Percentiles rank a stretch among this genome's conserved stretches.
These are phyloP conservation scores for Trissolcus basalis DNA, from an alignment of 1,140 invertebrate species.

Conservation along the genomic window DNA sequence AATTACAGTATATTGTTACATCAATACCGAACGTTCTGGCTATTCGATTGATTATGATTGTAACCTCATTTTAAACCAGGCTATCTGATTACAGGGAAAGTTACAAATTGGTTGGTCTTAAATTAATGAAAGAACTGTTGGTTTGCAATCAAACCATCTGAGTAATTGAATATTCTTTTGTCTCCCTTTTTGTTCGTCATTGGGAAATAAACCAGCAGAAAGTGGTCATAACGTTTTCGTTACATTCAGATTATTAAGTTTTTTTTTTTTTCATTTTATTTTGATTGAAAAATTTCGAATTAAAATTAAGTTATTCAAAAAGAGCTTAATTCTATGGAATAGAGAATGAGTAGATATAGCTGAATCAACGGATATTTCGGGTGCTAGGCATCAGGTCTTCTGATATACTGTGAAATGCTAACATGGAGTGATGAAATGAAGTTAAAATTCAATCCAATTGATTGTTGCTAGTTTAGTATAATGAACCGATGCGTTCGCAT, in stretches of 20 bases:
- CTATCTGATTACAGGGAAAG: not conserved
- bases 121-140: not conserved
- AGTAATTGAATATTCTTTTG: too few species aligned
- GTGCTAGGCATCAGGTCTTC: too few species aligned
- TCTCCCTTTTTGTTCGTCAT: too few species aligned
- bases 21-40: not conserved
- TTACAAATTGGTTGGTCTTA: not conserved
- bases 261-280: not conserved
- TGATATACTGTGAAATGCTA: not conserved
- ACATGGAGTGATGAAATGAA: conserved; percentile 6
- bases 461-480: conserved; percentile 66
- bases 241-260: too few species aligned
- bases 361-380: too few species aligned
- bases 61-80: not conserved
- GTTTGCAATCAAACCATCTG: too few species aligned
- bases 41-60: not conserved
- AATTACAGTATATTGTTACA: too few species aligned
- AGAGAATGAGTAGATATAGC: too few species aligned
- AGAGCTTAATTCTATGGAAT: not conserved
- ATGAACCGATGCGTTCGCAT: conserved; percentile 60
- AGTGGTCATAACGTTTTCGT: too few species aligned
- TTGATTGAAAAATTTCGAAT: not conserved
- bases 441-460: conserved; percentile 53
- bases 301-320: not conserved
- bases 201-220: not conserved